phyloP scores from a whole-genome alignment of 2,113 vertebrate species.

The Mirounga angustirostris region DNA sequence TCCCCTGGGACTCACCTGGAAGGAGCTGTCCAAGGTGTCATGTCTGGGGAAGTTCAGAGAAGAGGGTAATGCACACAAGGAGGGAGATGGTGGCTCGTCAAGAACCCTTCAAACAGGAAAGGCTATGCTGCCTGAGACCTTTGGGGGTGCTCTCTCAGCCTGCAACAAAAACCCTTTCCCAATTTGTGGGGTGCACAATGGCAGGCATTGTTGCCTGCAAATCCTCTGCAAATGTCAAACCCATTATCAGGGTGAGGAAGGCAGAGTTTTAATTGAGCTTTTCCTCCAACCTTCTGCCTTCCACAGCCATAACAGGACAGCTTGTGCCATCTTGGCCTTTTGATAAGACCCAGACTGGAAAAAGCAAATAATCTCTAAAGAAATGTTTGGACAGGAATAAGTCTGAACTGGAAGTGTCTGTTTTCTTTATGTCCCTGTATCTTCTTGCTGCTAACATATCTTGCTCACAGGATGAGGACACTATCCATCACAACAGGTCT shows the following conservation, averaged over 20 bases:
- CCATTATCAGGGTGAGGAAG: slow-evolving; percentile 81
- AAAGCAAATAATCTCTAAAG: slow-evolving; percentile 66
- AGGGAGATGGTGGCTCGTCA: neutral
- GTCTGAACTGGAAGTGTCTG: slow-evolving; percentile 28
- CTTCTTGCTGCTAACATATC: neutral
- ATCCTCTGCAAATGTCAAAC: slow-evolving; percentile 86
- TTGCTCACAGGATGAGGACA: neutral
- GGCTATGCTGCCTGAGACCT: neutral
- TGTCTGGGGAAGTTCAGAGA: neutral
- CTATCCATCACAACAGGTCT: neutral
- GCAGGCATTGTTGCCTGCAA: slow-evolving; percentile 67
- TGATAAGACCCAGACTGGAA: slow-evolving; percentile 61
- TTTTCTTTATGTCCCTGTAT: slow-evolving; percentile 26
- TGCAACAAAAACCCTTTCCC: slow-evolving; percentile 65
- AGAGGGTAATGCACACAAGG: neutral
- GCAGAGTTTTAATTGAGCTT: slow-evolving; percentile 82
- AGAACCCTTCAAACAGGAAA: neutral
- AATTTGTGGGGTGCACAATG: slow-evolving; percentile 53
- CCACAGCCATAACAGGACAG: slow-evolving; percentile 37
- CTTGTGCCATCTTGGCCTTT: slow-evolving; percentile 61
- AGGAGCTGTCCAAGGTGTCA: neutral
- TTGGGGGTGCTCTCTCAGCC: slow-evolving; percentile 35
- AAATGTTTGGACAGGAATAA: slow-evolving; percentile 53
- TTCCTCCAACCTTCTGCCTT: slow-evolving; percentile 72
- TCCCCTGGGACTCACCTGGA: neutral